These are phyloP conservation scores for Microplitis demolitor DNA, from an alignment of 1,140 invertebrate species.

Conservation along the genomic window DNA sequence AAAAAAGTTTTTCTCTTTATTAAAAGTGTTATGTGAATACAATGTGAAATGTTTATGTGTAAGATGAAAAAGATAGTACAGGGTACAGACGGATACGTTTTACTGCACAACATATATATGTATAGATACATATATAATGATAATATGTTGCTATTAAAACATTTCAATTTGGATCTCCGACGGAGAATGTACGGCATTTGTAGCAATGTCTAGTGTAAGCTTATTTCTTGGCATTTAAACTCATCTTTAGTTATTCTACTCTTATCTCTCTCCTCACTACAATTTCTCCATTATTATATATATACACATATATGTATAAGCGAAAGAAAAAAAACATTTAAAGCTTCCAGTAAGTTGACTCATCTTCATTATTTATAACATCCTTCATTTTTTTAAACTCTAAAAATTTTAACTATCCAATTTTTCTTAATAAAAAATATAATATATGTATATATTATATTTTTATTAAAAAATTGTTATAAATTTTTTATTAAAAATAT, in stretches of 20 bases:
- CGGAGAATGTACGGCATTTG: not conserved
- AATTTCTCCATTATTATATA: too few species aligned
- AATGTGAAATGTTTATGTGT: too few species aligned
- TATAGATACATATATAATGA: not conserved
- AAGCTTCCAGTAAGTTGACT: not conserved
- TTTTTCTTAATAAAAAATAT: too few species aligned
- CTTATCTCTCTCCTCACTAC: too few species aligned
- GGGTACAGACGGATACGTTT: too few species aligned
- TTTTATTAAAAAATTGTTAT: too few species aligned
- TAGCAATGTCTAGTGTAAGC: not conserved
- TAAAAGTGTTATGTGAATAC: too few species aligned
- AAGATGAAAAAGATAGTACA: too few species aligned
- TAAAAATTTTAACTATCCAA: not conserved
- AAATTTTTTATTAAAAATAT: too few species aligned
- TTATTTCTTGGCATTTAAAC: constrained; percentile 2
- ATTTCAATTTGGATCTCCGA: not conserved
- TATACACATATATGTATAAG: not conserved
- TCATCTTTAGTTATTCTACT: not conserved
- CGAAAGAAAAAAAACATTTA: not conserved
- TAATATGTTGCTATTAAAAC: not conserved
- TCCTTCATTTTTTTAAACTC: not conserved
- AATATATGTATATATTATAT: too few species aligned
- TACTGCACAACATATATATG: too few species aligned
- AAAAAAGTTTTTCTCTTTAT: too few species aligned
- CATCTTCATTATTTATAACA: not conserved